Evolutionary conservation across 2,113 vertebrate species (phyloP), one percentile per base, ranked within the genome.

Genomic region (Crocuta crocuta): DNA sequence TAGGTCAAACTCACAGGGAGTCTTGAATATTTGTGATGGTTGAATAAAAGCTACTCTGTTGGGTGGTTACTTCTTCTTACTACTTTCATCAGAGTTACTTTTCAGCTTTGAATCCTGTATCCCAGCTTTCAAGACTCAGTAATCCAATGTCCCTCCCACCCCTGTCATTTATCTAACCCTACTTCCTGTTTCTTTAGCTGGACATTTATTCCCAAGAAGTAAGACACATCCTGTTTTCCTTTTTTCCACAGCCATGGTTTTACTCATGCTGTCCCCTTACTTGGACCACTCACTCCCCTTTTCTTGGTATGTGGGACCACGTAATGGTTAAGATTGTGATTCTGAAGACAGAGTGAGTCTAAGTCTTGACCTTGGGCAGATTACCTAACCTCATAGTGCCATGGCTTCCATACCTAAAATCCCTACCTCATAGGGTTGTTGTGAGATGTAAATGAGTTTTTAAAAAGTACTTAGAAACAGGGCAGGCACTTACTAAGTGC

Each of bases 11-110:
- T 76, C 28, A n/a, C 35, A 78, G 45, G 4, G 15, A 81, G 45
- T 93, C 35, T 78, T 79, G 33, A 53, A 5, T 86, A 70, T 96
- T 81, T 74, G 31, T 93, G 43, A 84, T 89, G 45, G 95, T 94
- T 82, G 19, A 82, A 85, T 87, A 87, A 92, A 71, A 26, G 4
- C 68, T 87, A 16, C 26, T 92, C 28, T 79, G 16, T 19, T 35
- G 24, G 15, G 35, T 85, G 50, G 26, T 93, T 91, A 80, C 65
- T 86, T 84, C 65, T 86, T 84, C n/a, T 74, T 53, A 66, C 21
- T 70, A 17, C 39, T 28, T 90, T 94, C 39, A 53, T 81, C 39
- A 55, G 13, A 81, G 83, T 78, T 94, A 61, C 31, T 48, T 81
- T 9, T 35, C 73, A 85, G 82, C 7, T 73, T 78, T 93, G 70